phyloP scores from a whole-genome alignment of 1,140 invertebrate species.

The Arctopsyche grandis region DNA sequence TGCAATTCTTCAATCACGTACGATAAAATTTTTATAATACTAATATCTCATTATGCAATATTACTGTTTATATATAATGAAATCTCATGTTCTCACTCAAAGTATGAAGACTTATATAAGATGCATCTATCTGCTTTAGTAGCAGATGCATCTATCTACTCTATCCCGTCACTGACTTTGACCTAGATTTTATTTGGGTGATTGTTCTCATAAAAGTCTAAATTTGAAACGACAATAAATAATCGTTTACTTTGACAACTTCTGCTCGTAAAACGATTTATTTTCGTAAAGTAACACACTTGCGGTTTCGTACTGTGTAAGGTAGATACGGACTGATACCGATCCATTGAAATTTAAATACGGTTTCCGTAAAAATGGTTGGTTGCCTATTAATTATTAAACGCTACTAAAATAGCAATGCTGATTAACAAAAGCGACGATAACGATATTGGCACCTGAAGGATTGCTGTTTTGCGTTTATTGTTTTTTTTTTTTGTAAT shows the following conservation, averaged over 20 bases:
- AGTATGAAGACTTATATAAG: too few relatives aligned
- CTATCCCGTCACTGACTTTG: too few relatives aligned
- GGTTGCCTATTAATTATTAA: background rate
- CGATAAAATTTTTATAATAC: too few relatives aligned
- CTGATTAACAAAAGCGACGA: background rate
- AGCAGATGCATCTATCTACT: too few relatives aligned
- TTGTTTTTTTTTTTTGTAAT: background rate
- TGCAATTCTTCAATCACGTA: too few relatives aligned
- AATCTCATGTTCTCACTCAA: too few relatives aligned
- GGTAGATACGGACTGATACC: background rate
- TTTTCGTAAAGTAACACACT: background rate
- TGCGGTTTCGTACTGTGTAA: background rate
- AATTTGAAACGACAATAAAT: background rate
- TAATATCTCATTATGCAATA: too few relatives aligned
- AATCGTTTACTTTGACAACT: too few relatives aligned
- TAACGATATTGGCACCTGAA: background rate
- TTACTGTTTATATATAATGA: too few relatives aligned
- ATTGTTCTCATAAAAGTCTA: background rate
- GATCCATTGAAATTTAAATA: constrained; percentile 23
- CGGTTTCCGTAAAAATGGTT: background rate
- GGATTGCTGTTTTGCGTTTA: background rate
- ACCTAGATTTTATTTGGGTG: too few relatives aligned
- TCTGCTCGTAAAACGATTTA: background rate
- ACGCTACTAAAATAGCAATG: constrained; percentile 8
- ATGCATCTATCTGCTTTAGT: too few relatives aligned